Percentiles rank a stretch among this genome's conserved stretches.
phyloP scores from a whole-genome alignment of 2,113 vertebrate species.

The Ceratotherium simum region DNA sequence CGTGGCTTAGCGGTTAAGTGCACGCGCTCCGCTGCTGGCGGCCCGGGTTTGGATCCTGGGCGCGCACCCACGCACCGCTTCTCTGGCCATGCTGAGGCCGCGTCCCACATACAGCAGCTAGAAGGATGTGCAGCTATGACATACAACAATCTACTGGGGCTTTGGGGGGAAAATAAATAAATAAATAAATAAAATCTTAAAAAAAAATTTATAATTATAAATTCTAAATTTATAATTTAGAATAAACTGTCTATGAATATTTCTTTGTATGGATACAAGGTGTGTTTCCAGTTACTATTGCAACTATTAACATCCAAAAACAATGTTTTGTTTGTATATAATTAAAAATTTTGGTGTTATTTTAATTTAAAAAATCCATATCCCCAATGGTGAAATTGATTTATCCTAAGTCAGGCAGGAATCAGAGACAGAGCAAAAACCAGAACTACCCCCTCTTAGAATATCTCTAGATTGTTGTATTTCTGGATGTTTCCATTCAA shows the following conservation, averaged over 20 bases:
- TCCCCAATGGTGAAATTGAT: neutral
- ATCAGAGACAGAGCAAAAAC: neutral
- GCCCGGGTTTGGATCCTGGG: no score
- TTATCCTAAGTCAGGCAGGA: neutral
- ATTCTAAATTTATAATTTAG: neutral
- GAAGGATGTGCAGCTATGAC: no score
- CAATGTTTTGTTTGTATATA: neutral
- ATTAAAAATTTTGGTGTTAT: neutral
- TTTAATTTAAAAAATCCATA: conserved; percentile 12
- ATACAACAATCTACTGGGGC: no score
- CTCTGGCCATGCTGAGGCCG: no score
- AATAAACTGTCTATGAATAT: neutral
- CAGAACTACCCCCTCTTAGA: neutral
- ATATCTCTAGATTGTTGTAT: neutral
- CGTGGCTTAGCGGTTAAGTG: no score
- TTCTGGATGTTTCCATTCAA: neutral
- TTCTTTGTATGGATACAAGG: neutral
- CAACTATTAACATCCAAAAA: neutral
- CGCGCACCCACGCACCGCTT: no score
- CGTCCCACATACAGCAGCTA: no score
- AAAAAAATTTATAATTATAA: no score
- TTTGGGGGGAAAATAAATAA: no score
- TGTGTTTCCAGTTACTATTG: neutral
- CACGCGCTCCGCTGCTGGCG: no score
- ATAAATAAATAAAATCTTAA: no score